A percentile compares a stretch with the other conserved stretches of the same genome.
phyloP scores from a whole-genome alignment of 2,888 invertebrate genomes.

The Microctonus hyperodae region DNA sequence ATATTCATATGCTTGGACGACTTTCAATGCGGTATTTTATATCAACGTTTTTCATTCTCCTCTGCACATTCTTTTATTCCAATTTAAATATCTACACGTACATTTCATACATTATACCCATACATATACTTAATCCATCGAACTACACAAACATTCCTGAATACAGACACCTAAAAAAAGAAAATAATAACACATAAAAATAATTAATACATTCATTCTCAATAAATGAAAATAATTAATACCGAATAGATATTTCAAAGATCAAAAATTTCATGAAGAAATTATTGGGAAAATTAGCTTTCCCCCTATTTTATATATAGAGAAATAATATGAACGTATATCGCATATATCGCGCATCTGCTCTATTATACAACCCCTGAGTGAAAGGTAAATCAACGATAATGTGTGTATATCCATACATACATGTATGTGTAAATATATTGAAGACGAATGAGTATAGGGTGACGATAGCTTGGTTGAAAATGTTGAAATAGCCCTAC shows the following conservation, averaged over 20 bases:
- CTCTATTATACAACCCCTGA: slow-evolving; percentile 35
- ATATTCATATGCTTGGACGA: slow-evolving; percentile 58
- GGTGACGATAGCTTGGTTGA: slow-evolving; percentile 28
- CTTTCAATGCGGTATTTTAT: slow-evolving; percentile 47
- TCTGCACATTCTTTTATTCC: not conserved
- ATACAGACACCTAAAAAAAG: too few relatives aligned
- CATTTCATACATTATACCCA: too few relatives aligned
- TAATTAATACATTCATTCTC: not conserved
- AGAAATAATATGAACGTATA: not conserved
- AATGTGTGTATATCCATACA: slow-evolving; percentile 40
- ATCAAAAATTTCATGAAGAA: slow-evolving; percentile 1
- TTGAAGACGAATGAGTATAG: slow-evolving; percentile 36
- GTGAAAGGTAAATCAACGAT: slow-evolving; percentile 46
- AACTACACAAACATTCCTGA: too few relatives aligned
- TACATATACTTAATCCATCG: not conserved
- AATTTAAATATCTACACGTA: too few relatives aligned
- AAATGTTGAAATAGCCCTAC: slow-evolving; percentile 36
- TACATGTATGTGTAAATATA: too few relatives aligned
- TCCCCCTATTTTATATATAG: slow-evolving; percentile 1
- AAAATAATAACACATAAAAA: too few relatives aligned
- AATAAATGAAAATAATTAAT: not conserved
- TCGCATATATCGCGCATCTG: slow-evolving; percentile 46
- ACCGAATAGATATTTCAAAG: not conserved
- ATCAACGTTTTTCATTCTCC: not conserved
- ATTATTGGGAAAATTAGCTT: slow-evolving; percentile 1